A percentile compares a stretch with the other conserved stretches of the same genome.
Evolutionary conservation across 1,140 invertebrate genomes (phyloP).

Genomic region (Macrotrachela quadricornifera): DNA sequence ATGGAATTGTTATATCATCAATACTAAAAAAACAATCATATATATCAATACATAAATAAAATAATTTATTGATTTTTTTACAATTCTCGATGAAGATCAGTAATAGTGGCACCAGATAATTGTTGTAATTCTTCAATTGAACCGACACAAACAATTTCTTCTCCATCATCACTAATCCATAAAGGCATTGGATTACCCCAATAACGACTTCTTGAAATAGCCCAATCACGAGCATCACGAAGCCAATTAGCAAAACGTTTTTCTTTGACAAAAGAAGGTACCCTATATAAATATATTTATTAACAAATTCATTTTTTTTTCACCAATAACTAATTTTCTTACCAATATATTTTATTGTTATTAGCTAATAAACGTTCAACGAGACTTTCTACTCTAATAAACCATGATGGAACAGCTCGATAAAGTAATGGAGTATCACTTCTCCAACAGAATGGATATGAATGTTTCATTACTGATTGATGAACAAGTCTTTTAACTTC

Average conservation of each 20-base stretch:
- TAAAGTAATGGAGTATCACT: conserved; percentile 97
- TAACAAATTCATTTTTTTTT: too few relatives aligned
- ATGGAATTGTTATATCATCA: conserved; percentile 81
- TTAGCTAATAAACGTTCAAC: conserved; percentile 52
- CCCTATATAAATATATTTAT: not conserved
- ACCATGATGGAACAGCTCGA: conserved; percentile 94
- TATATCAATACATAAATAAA: too few relatives aligned
- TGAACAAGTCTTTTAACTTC: conserved; percentile 49
- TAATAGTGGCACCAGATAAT: conserved; percentile 55
- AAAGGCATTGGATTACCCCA: conserved; percentile 98
- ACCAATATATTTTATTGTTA: conserved; percentile 75
- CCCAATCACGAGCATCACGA: conserved; percentile 88
- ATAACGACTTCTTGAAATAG: conserved; percentile 81
- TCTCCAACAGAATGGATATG: conserved; percentile 96
- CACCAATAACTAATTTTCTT: too few relatives aligned
- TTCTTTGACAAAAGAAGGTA: conserved; percentile 85
- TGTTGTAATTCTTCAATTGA: conserved; percentile 71
- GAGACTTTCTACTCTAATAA: conserved; percentile 77
- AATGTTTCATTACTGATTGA: conserved; percentile 59
- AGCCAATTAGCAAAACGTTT: conserved; percentile 98
- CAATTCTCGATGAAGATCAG: conserved; percentile 80
- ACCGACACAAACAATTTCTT: conserved; percentile 79
- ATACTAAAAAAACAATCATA: too few relatives aligned
- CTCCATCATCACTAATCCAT: conserved; percentile 77
- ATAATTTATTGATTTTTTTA: too few relatives aligned